These are phyloP conservation scores for Phaedon cochleariae DNA, from an alignment of 2,888 invertebrate genomes.

Conservation along the genomic window DNA sequence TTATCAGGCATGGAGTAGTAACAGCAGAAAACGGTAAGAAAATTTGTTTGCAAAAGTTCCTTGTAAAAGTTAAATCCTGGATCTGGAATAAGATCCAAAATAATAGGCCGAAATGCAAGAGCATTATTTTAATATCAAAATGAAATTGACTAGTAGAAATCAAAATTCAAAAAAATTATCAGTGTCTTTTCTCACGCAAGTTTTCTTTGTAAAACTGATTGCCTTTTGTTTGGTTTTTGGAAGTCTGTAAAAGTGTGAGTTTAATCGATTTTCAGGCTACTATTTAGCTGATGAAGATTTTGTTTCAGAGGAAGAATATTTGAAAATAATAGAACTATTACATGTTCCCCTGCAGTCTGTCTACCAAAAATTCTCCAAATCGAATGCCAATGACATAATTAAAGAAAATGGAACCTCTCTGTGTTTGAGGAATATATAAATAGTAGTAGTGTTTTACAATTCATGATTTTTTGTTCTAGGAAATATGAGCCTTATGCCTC, in stretches of 20 bases:
- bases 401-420: slow-evolving; percentile 47
- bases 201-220: no score
- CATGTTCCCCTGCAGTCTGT: slow-evolving; percentile 88
- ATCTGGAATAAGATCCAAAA: no score
- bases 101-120: no score
- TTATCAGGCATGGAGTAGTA: slow-evolving; percentile 89
- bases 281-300: slow-evolving; percentile 8
- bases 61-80: no score
- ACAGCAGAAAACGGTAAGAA: slow-evolving; percentile 87
- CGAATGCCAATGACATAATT: slow-evolving; percentile 26
- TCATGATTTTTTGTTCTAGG: slow-evolving; percentile 30
- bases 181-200: no score
- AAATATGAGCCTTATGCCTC: slow-evolving; percentile 39
- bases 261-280: neutral
- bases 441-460: neutral
- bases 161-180: no score
- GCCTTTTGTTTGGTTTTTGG: no score
- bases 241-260: neutral
- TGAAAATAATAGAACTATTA: slow-evolving; percentile 84
- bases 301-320: slow-evolving; percentile 78
- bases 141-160: no score
- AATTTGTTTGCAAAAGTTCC: no score
- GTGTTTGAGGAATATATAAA: slow-evolving; percentile 26
- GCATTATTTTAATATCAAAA: no score
- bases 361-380: slow-evolving; percentile 60